phyloP scores from a whole-genome alignment of 2,888 invertebrate species.

The Allygus modestus region DNA sequence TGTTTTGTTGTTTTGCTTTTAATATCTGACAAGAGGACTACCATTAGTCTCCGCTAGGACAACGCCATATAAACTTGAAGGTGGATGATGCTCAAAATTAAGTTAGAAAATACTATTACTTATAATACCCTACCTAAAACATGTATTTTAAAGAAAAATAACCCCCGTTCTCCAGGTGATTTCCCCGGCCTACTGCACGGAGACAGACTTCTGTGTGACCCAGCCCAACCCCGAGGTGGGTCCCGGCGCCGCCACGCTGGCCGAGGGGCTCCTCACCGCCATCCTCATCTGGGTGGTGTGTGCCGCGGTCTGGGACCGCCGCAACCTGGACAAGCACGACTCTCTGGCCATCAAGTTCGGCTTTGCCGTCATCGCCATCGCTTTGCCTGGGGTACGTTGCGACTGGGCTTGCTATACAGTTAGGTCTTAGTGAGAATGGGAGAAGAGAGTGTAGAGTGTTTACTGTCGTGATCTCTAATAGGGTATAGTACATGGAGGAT shows the following conservation, averaged over 20 bases:
- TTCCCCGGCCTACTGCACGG: conserved; percentile 71
- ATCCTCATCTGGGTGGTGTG: conserved; percentile 73
- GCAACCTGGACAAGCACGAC: conserved; percentile 73
- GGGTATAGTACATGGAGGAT: neutral
- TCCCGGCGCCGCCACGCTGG: conserved; percentile 72
- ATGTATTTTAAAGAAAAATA: too few relatives aligned
- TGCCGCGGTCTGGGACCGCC: conserved; percentile 72
- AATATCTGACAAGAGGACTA: too few relatives aligned
- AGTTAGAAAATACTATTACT: too few relatives aligned
- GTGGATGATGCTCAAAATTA: too few relatives aligned
- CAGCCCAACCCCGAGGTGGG: conserved; percentile 65
- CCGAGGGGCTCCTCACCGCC: conserved; percentile 73
- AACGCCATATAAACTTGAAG: too few relatives aligned
- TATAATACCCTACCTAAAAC: too few relatives aligned
- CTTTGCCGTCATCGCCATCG: conserved; percentile 73
- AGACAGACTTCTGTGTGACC: conserved; percentile 73
- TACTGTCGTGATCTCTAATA: neutral
- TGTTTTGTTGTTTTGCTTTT: too few relatives aligned
- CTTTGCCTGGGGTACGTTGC: conserved; percentile 72
- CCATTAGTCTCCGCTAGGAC: too few relatives aligned
- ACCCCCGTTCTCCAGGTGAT: conserved; percentile 70
- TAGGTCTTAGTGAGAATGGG: neutral
- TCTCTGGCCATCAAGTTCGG: conserved; percentile 75
- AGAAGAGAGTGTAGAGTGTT: neutral
- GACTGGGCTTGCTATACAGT: too few relatives aligned